A percentile compares a stretch with the other conserved stretches of the same genome.
phyloP scores from a whole-genome alignment of 2,113 vertebrate genomes.

The Tamias sibiricus region DNA sequence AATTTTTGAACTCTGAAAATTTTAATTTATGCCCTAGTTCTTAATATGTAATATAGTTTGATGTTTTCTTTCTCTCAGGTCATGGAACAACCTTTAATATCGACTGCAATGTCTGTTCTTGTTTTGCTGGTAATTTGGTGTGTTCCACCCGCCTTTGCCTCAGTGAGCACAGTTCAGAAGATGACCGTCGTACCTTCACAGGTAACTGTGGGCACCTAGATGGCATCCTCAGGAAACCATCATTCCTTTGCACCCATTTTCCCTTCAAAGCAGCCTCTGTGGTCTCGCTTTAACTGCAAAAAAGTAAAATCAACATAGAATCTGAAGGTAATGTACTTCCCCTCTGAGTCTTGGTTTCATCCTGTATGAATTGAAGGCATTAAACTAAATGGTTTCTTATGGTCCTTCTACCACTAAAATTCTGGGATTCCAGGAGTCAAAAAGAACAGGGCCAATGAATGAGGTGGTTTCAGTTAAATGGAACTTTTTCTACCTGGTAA shows the following conservation, averaged over 20 bases:
- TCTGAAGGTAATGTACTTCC: background rate
- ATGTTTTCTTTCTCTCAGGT: constrained; percentile 83
- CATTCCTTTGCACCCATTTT: background rate
- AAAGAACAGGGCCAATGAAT: constrained; percentile 35
- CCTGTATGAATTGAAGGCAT: background rate
- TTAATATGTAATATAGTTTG: background rate
- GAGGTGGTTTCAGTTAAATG: constrained; percentile 40
- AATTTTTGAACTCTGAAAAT: background rate
- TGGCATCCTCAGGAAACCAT: background rate
- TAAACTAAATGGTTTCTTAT: constrained; percentile 13
- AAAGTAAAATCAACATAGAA: background rate
- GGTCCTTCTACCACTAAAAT: background rate
- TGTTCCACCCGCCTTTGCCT: constrained; percentile 94
- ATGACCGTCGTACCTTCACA: constrained; percentile 90
- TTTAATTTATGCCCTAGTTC: constrained; percentile 1
- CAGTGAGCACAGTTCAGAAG: constrained; percentile 88
- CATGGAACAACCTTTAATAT: constrained; percentile 93
- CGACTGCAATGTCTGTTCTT: constrained; percentile 95
- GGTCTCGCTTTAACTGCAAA: background rate
- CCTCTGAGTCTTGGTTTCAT: background rate
- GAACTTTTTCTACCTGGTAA: background rate
- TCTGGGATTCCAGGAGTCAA: background rate
- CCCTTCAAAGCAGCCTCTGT: background rate
- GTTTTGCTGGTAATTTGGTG: constrained; percentile 93
- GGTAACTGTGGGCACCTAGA: constrained; percentile 83